Conservation (phyloP, 2,797 vertebrate species). For the Prunella strophiata region DNA sequence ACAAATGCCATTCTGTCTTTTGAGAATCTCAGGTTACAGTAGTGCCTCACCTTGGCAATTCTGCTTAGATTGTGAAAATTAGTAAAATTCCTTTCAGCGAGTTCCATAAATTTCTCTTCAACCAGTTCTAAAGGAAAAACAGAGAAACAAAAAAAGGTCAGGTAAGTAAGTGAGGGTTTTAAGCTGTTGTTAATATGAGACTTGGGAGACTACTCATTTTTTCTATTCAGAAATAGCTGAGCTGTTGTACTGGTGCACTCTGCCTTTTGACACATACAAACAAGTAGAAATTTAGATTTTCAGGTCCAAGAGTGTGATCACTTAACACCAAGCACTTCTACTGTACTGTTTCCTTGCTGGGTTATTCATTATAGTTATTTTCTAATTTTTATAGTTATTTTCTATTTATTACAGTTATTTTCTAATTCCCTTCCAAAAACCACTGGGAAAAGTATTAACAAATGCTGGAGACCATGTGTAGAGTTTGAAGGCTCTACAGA, state of each 20-base stretch:
- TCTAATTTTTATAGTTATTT: neutral
- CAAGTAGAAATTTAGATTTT: neutral
- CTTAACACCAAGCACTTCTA: neutral
- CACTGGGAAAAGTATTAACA: neutral
- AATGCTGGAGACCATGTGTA: neutral
- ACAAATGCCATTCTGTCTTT: neutral
- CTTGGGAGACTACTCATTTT: neutral
- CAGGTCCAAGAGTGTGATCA: neutral
- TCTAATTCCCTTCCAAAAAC: neutral
- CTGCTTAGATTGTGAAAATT: slow-evolving; percentile 82
- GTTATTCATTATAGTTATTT: neutral
- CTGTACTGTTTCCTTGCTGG: neutral
- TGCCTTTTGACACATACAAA: neutral
- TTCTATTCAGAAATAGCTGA: neutral
- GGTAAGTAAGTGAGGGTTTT: neutral
- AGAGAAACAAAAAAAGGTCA: neutral
- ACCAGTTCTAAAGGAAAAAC: slow-evolving; percentile 76
- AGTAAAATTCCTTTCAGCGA: slow-evolving; percentile 75
- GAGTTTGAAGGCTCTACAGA: neutral
- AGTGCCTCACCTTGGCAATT: slow-evolving; percentile 78
- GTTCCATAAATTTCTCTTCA: slow-evolving; percentile 69
- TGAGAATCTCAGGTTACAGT: neutral
- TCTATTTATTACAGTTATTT: neutral
- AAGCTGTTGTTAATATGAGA: neutral
- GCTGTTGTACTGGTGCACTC: neutral